Evolutionary conservation across 2,888 invertebrate genomes (phyloP).

Genomic region (Steinernema carpocapsae): DNA sequence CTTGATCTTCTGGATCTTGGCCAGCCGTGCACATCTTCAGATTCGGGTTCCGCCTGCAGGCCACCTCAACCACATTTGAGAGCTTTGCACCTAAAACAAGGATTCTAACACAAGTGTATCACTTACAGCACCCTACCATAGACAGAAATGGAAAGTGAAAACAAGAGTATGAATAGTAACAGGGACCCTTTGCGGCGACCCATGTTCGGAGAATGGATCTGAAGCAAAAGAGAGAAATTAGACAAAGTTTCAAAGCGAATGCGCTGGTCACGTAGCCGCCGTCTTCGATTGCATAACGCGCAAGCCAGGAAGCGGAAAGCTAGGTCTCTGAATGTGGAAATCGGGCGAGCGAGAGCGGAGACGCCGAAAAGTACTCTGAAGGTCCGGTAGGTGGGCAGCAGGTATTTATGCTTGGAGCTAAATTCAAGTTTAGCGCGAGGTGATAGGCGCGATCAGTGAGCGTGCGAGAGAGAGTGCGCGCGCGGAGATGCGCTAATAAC

Average conservation of each 20-base stretch:
- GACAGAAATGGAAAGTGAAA: background rate
- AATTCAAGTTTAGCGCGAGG: conserved; percentile 29
- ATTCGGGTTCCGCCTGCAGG: conserved; percentile 11
- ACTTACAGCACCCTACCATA: background rate
- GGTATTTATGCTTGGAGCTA: conserved; percentile 19
- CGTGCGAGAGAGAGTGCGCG: background rate
- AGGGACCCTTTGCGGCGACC: background rate
- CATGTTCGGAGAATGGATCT: background rate
- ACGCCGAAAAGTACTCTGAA: conserved; percentile 6
- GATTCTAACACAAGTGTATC: too few relatives aligned
- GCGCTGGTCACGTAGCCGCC: background rate
- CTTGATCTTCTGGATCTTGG: background rate
- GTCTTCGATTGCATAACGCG: conserved; percentile 17
- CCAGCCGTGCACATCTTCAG: conserved; percentile 4
- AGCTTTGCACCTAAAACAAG: background rate
- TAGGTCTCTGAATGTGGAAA: background rate
- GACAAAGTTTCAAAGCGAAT: background rate
- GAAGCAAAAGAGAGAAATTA: background rate
- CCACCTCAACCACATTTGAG: conserved; percentile 20
- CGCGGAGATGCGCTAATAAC: conserved; percentile 3
- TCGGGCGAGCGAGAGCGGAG: too few relatives aligned
- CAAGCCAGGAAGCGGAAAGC: background rate
- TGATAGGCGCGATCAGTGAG: conserved; percentile 17
- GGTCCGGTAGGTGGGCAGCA: conserved; percentile 20
- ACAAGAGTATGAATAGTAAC: background rate